Evolutionary conservation across 2,113 vertebrate genomes (phyloP).

Genomic region (Carettochelys insculpta): DNA sequence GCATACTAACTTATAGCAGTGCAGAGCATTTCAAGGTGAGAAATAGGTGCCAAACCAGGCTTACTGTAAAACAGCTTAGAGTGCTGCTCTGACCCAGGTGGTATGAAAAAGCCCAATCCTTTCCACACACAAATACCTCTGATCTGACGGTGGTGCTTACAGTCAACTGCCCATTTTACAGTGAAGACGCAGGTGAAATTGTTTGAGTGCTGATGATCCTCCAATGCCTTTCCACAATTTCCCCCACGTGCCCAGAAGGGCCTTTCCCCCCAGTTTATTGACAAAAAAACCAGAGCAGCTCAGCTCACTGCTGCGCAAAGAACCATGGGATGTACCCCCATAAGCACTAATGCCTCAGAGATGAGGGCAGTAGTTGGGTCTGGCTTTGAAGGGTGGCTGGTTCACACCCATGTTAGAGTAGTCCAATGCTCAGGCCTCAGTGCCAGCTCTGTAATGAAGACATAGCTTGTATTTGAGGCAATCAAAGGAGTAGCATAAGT

Average conservation of each 20-base stretch:
- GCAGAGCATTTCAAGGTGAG: neutral
- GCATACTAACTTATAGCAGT: neutral
- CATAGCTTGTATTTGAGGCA: accelerated
- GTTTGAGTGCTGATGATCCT: neutral
- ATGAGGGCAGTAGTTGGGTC: neutral
- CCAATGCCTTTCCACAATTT: neutral
- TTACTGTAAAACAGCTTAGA: neutral
- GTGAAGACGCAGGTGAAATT: neutral
- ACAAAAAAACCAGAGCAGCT: neutral
- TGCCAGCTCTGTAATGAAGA: neutral
- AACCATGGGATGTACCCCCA: neutral
- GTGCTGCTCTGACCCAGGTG: neutral
- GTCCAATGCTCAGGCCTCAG: neutral
- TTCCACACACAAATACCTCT: neutral
- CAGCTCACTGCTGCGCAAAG: neutral
- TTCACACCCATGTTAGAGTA: neutral
- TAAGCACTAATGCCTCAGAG: accelerated
- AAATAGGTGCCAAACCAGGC: neutral
- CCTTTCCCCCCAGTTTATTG: neutral
- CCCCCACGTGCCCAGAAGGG: neutral
- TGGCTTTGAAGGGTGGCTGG: neutral
- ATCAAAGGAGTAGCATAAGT: accelerated
- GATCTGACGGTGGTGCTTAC: neutral
- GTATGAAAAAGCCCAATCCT: neutral
- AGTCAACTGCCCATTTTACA: neutral